Evolutionary conservation across 1,140 invertebrate species (phyloP), one percentile per base, ranked within the genome.

Genomic region (Zaprionus kolodkinae): DNA sequence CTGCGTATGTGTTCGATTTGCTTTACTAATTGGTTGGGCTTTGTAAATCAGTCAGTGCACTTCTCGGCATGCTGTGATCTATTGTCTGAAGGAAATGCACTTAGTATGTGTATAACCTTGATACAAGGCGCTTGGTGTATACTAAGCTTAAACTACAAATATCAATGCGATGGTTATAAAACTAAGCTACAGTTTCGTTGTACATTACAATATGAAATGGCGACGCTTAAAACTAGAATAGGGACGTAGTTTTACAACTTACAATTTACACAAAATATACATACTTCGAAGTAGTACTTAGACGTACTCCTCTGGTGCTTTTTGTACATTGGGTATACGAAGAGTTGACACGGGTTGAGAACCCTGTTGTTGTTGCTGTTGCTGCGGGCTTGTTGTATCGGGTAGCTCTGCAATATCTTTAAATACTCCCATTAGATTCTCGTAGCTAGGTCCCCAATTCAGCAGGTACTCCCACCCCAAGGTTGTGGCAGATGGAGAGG

Each of bases 401-500:
- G 98, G 98, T 76, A 99, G 93, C 93, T 98, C 96, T 13, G 97
- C 97, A 83, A 99, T 99, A 92, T 99, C 98, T 93, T 97, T 98
- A 88, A 99, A 99, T 43, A 99, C 98, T 1, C 97, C 97, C 55
- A 98, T 97, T 83, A 99, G 94, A 91, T 96, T 98, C 92, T 99
- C 97, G 92, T 98, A 99, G 93, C 98, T 98, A 7, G 97, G 97
- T 9, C 97, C 97, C 98, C 98, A 99, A 93, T 98, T 99, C 13
- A 99, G 94, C 62, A 99, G 93, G 90, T 98, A 98, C 86, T 99
- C 97, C 97, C 97, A 99, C 55, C 97, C 96, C 33, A 98, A 93
- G 4, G 95, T 94, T 2, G 94, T 94, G 52, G 95, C 95, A 10
- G 94, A 94, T 1, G 95, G 94, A 0, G 96, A 95, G 0, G 96